Base-by-base conservation (phyloP, 2,113 vertebrate species). In the Xiphophorus hellerii region DNA sequence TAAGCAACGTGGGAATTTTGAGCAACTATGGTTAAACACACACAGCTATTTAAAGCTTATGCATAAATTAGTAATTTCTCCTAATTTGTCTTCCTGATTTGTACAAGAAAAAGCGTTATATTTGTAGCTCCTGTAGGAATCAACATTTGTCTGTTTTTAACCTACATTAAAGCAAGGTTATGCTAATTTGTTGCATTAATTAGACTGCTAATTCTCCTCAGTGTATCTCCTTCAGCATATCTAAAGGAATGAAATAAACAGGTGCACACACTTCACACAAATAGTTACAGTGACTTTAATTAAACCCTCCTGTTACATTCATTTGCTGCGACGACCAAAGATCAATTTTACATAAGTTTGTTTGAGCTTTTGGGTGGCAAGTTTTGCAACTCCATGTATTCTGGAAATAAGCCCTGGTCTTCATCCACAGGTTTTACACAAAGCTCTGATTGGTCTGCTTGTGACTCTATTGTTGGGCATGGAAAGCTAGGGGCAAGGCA, bases 261-360 rank as follows among this genome's bases (percentile, higher is more conserved):
- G 22, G 39, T 1, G 0, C n/a, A 0, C 39, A 51, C 64, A 69
- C n/a, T 69, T 48, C 25, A 65, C 20, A 20, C 35, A 13, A 17
- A 71, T 76, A 69, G 60, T 73, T 77, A 71, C 78, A 69, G 60
- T 73, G n/a, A 58, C 67, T 76, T 69, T 81, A 81, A 87, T 87
- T 83, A 83, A 87, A 77, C 80, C 39, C 65, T 44, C 68, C 61
- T 71, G 20, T 79, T 80, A 74, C 73, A 79, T 80, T 78, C 77
- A 76, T 42, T 78, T 44, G 68, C 78, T 71, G 20, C 61, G 83
- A 87, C 17, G 20, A 48, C 67, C 71, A 37, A 62, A 74, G 68
- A 77, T 77, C 77, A 73, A 68, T 79, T 65, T 54, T 22, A 82
- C 69, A 77, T 77, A 80, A 74, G 65, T 70, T 63, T 70, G 73